Conservation (phyloP, 23 tunicate genomes). For the Trididemnum clinides region DNA sequence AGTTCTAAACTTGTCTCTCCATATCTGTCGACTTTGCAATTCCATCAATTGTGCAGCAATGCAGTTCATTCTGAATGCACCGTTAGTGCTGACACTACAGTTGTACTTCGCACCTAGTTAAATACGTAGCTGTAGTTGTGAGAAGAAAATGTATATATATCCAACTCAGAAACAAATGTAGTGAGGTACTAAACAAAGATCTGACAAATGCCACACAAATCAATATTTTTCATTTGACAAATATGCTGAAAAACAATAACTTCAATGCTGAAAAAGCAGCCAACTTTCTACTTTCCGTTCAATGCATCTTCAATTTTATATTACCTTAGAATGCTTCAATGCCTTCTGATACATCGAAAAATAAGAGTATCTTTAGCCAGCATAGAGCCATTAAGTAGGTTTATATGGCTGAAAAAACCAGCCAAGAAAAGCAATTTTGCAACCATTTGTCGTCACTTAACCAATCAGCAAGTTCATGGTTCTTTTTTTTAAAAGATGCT, state of each 20-base stretch:
- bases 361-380: constrained; percentile 13
- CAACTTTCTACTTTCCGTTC: background rate
- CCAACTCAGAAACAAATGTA: background rate
- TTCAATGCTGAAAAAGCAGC: too few species aligned
- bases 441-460: constrained; percentile 53
- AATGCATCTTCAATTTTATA: background rate
- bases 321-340: constrained; percentile 30
- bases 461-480: constrained; percentile 6
- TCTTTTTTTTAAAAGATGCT: constrained; percentile 8
- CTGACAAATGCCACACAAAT: too few species aligned
- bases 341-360: constrained; percentile 17
- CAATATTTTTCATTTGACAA: too few species aligned
- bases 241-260: too few species aligned
- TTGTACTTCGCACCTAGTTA: constrained; percentile 56
- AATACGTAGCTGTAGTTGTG: constrained; percentile 12
- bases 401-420: constrained; percentile 47
- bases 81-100: constrained; percentile 47
- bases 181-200: too few species aligned
- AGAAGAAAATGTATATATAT: background rate
- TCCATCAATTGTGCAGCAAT: constrained; percentile 45
- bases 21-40: constrained; percentile 50
- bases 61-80: constrained; percentile 37
- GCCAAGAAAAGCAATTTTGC: constrained; percentile 58
- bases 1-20: constrained; percentile 43
- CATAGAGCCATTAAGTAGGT: constrained; percentile 30